Evolutionary conservation across 2,888 invertebrate species (phyloP).

Genomic region (Noctuana brunneofusca): DNA sequence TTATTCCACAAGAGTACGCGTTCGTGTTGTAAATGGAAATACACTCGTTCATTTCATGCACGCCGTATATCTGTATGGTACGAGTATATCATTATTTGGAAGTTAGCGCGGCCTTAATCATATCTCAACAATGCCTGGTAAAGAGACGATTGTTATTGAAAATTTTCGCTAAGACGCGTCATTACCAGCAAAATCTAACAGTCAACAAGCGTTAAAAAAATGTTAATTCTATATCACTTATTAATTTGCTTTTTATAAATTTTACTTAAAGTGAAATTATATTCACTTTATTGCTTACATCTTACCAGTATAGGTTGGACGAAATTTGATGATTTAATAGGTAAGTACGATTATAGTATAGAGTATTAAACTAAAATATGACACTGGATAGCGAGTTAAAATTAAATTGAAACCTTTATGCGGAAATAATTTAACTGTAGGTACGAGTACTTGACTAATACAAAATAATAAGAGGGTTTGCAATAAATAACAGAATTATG

Average conservation of each 20-base stretch:
- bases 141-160: not conserved
- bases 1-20: slow-evolving; percentile 24
- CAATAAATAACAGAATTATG: slow-evolving; percentile 76
- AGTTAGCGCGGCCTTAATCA: slow-evolving; percentile 18
- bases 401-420: slow-evolving; percentile 14
- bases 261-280: too few species aligned
- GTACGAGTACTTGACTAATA: slow-evolving; percentile 21
- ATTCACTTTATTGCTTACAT: too few species aligned
- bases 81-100: slow-evolving; percentile 28
- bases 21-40: slow-evolving; percentile 26
- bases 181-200: too few species aligned
- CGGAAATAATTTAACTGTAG: slow-evolving; percentile 23
- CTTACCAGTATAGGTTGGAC: too few species aligned
- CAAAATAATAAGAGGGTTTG: slow-evolving; percentile 55
- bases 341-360: too few species aligned
- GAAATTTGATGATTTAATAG: too few species aligned
- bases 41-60: slow-evolving; percentile 24
- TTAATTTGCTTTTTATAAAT: too few species aligned
- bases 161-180: not conserved
- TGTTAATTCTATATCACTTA: too few species aligned
- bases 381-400: not conserved
- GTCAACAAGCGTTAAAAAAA: too few species aligned
- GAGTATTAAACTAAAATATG: too few species aligned
- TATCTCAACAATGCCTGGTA: not conserved
- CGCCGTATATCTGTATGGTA: slow-evolving; percentile 20